Evolutionary conservation across 2,888 invertebrate species (phyloP).

Genomic region (Sylvicola cinctus): DNA sequence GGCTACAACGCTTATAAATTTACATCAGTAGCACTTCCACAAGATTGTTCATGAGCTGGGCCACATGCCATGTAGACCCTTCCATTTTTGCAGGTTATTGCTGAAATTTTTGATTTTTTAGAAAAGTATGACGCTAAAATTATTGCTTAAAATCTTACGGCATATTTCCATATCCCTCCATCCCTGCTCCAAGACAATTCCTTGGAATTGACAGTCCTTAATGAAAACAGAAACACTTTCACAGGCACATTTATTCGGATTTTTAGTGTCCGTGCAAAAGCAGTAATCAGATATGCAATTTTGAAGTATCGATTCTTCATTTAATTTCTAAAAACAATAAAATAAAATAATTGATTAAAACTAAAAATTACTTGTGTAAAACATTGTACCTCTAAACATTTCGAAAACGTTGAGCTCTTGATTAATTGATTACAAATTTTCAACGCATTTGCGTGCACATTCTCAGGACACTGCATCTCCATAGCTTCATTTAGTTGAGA

Average conservation of each 20-base stretch:
- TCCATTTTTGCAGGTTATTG: conserved; percentile 53
- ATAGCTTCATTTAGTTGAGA: conserved; percentile 15
- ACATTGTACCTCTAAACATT: conserved; percentile 29
- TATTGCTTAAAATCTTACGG: conserved; percentile 37
- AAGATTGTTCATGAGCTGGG: conserved; percentile 47
- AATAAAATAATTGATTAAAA: conserved; percentile 7
- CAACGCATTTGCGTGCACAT: conserved; percentile 25
- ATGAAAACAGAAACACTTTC: conserved; percentile 56
- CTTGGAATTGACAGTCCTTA: conserved; percentile 49
- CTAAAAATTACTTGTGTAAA: not conserved
- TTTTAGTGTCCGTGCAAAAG: conserved; percentile 31
- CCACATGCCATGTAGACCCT: conserved; percentile 64
- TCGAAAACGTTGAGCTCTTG: conserved; percentile 38
- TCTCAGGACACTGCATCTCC: conserved; percentile 16
- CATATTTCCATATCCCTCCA: conserved; percentile 70
- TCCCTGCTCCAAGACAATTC: conserved; percentile 35
- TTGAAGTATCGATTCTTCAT: conserved; percentile 40
- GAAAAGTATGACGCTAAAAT: conserved; percentile 31
- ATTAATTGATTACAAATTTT: conserved; percentile 41
- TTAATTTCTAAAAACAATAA: conserved; percentile 30
- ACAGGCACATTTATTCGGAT: conserved; percentile 49
- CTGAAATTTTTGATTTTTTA: conserved; percentile 27
- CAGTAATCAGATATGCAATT: conserved; percentile 71
- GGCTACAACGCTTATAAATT: too few species aligned
- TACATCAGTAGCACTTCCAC: conserved; percentile 31